Evolutionary conservation across 2,888 invertebrate species (phyloP), one percentile per base, ranked within the genome.

Genomic region (Eupithecia subfuscata): DNA sequence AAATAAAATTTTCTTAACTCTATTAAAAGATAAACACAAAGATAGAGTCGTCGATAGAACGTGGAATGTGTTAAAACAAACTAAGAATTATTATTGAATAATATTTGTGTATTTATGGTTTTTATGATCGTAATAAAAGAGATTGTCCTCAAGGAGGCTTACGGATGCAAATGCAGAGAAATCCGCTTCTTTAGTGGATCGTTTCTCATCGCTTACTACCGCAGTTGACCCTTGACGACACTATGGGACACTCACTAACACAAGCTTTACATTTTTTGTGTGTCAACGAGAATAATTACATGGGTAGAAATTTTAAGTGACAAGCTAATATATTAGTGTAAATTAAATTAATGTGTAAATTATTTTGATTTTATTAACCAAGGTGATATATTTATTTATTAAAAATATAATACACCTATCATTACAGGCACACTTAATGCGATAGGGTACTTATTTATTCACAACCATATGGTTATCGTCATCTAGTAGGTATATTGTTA

Each of bases 101-200:
- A 82, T 84, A 84, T 85, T 80, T 78, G 81, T 80, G 81, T 87
- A 85, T 88, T 88, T 87, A 89, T 82, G 82, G 80, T 79, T 77
- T 78, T 83, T 80, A 83, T 89, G 82, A 84, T 78, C 82, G 82
- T 83, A 86, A 85, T 86, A 87, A 86, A 85, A 84, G 82, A 82
- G 80, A 83, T 81, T 81, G 84, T 84, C 83, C 78, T 80, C 83
- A 78, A 75, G 79, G 81, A 79, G 82, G 82, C 84, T 84, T 87
- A 88, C 86, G 88, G 87, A 92, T 90, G 89, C 87, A 89, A 89
- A 89, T 88, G 86, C 84, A 85, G 85, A 88, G 88, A 89, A 89
- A 92, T 91, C 91, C 87, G 88, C 89, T 91, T 89, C 89, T 92
- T 92, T 90, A 91, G 87, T 84, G 86, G 85, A 86, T 89, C 91